phyloP scores from a whole-genome alignment of 2,113 vertebrate species.

The Neoarius graeffei region DNA sequence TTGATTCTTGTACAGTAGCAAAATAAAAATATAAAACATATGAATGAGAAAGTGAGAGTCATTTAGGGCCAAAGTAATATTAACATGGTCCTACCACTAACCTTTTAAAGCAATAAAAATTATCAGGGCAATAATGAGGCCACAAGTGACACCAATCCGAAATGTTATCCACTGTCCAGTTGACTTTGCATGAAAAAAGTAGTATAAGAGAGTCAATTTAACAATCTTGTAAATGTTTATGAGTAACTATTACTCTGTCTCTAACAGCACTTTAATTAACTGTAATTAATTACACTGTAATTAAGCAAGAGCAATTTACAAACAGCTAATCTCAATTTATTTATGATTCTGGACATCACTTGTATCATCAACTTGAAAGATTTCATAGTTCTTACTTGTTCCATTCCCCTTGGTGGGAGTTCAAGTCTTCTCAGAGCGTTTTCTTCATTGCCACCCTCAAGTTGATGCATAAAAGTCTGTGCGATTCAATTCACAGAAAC shows the following conservation, averaged over 20 bases:
- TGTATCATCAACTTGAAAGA: neutral
- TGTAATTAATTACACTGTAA: neutral
- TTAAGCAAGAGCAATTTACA: neutral
- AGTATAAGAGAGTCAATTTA: neutral
- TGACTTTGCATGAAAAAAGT: conserved; percentile 38
- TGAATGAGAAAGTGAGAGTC: neutral
- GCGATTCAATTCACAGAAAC: neutral
- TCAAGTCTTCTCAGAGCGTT: conserved; percentile 56
- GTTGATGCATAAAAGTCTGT: conserved; percentile 33
- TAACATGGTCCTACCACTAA: conserved; percentile 27
- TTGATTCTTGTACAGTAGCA: conserved; percentile 13
- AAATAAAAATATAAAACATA: neutral
- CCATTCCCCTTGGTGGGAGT: conserved; percentile 37
- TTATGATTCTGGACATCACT: neutral
- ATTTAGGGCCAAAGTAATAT: neutral
- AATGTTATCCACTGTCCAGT: conserved; percentile 54
- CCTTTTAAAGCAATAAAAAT: conserved; percentile 52
- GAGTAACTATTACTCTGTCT: neutral
- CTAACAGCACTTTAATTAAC: neutral
- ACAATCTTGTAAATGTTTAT: neutral
- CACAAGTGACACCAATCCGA: conserved; percentile 58
- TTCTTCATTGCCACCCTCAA: conserved; percentile 59
- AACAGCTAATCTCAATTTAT: neutral
- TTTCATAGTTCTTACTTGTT: conserved; percentile 42
- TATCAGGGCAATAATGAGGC: conserved; percentile 52